These are phyloP conservation scores for Reticulitermes speratus DNA, from an alignment of 1,140 invertebrate species.

Conservation along the genomic window DNA sequence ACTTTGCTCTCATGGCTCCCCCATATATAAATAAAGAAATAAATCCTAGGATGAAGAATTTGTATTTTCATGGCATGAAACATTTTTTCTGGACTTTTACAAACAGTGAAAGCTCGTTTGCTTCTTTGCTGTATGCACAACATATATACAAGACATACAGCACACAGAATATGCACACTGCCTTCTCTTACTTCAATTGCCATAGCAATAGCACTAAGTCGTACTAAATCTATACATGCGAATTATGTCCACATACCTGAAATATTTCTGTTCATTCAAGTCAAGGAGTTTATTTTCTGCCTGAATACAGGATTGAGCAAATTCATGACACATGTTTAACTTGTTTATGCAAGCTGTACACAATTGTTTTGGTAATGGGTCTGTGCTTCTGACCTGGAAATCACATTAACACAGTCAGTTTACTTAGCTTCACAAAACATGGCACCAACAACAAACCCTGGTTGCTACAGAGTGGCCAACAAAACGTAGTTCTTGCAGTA, in stretches of 20 bases:
- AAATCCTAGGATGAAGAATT: neutral
- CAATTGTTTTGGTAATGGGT: conserved; percentile 32
- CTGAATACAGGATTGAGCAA: conserved; percentile 31
- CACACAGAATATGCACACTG: neutral
- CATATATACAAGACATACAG: neutral
- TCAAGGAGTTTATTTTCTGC: conserved; percentile 30
- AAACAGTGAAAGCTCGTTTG: neutral
- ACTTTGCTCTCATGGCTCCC: neutral
- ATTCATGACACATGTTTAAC: conserved; percentile 32
- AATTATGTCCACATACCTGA: conserved; percentile 20
- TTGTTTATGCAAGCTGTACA: conserved; percentile 30
- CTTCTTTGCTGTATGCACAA: neutral
- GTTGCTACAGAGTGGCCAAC: neutral
- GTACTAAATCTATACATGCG: neutral
- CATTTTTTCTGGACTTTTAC: neutral
- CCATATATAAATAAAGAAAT: neutral
- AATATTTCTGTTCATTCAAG: conserved; percentile 21
- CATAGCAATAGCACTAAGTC: neutral
- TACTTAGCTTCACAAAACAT: neutral
- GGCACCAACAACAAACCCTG: neutral
- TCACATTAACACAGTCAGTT: neutral
- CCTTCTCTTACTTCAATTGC: no score
- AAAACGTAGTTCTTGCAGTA: no score
- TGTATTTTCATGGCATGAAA: neutral
- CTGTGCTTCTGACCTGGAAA: conserved; percentile 28